Evolutionary conservation across 2,888 invertebrate genomes (phyloP).

Genomic region (Mactromeris polynyma): DNA sequence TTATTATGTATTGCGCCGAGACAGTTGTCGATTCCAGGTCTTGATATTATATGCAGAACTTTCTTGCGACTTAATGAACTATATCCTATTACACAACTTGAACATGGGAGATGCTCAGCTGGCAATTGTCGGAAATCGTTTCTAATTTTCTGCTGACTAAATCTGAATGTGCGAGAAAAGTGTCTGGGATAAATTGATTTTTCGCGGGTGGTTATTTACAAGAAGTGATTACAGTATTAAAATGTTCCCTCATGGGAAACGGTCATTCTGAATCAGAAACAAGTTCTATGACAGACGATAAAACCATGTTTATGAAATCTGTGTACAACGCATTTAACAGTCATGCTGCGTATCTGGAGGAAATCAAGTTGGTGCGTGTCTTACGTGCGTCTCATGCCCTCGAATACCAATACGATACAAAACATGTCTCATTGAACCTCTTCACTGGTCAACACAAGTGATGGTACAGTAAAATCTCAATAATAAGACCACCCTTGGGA

Average conservation of each 20-base stretch:
- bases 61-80: neutral
- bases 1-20: neutral
- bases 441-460: no score
- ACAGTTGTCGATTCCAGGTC: neutral
- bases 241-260: neutral
- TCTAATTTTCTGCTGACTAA: neutral
- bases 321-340: no score
- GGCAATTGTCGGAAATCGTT: conserved; percentile 1
- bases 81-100: neutral
- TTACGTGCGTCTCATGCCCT: no score
- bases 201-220: neutral
- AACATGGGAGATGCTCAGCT: neutral
- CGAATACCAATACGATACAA: no score
- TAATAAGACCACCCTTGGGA: no score
- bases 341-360: no score
- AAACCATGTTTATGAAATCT: neutral
- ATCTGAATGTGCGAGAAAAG: neutral
- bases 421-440: no score
- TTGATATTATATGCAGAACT: neutral
- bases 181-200: conserved; percentile 28
- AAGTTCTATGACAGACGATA: neutral
- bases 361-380: no score
- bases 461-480: no score
- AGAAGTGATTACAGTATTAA: neutral
- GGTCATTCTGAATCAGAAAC: neutral